These are phyloP conservation scores for Bombus breviceps DNA, from an alignment of 1,140 invertebrate genomes.

Conservation along the genomic window DNA sequence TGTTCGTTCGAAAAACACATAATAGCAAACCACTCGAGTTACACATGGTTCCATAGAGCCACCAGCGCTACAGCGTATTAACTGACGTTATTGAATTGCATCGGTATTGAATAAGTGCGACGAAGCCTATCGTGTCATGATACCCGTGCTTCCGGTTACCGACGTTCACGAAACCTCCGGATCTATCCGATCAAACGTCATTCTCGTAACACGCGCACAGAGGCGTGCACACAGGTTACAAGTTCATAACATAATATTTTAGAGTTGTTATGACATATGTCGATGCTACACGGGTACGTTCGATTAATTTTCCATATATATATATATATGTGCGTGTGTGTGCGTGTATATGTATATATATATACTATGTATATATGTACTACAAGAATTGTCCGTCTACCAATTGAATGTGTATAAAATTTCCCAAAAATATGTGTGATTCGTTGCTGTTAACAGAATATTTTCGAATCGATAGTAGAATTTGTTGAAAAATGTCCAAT, in stretches of 20 bases:
- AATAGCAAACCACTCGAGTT: conserved; percentile 23
- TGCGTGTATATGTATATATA: no score
- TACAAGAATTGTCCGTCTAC: neutral
- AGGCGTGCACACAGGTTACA: conserved; percentile 13
- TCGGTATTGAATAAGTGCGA: conserved; percentile 53
- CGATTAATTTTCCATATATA: neutral
- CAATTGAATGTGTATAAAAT: no score
- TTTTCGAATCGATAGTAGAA: no score
- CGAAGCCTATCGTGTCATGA: conserved; percentile 50
- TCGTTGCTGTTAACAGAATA: neutral
- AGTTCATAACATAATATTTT: conserved; percentile 55
- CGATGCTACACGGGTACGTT: conserved; percentile 21
- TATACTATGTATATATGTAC: no score
- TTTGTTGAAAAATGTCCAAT: no score
- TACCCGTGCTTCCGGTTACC: conserved; percentile 26
- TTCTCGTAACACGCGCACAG: conserved; percentile 32
- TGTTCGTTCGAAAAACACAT: neutral
- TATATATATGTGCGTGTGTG: no score
- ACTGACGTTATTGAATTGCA: conserved; percentile 34
- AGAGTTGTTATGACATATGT: conserved; percentile 53
- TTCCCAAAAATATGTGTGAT: neutral
- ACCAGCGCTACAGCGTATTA: conserved; percentile 8
- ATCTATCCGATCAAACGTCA: conserved; percentile 24
- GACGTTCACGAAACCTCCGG: neutral
- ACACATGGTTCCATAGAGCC: neutral